Evolutionary conservation across 1,140 invertebrate species (phyloP).

Genomic region (Oryctes rhinoceros): DNA sequence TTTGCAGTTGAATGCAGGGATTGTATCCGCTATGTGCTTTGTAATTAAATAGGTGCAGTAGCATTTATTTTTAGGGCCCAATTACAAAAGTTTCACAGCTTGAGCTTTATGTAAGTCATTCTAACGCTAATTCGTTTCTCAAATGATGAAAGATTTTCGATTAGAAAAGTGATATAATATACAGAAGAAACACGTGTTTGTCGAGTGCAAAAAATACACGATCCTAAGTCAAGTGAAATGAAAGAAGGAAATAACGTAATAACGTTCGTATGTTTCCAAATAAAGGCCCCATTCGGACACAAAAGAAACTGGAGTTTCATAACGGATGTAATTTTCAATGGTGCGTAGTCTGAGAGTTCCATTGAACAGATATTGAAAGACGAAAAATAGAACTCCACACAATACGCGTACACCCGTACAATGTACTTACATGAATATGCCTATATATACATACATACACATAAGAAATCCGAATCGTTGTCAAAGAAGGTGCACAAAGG

Average conservation of each 20-base stretch:
- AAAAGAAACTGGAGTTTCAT: slow-evolving; percentile 22
- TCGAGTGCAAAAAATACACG: not conserved
- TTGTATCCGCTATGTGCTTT: too few relatives aligned
- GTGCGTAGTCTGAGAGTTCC: not conserved
- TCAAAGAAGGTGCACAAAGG: slow-evolving; percentile 10
- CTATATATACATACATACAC: not conserved
- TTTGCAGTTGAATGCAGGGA: too few relatives aligned
- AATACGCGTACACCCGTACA: not conserved
- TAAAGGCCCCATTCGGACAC: not conserved
- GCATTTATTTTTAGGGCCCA: too few relatives aligned
- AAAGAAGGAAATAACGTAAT: slow-evolving; percentile 15
- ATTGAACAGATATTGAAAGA: slow-evolving; percentile 24
- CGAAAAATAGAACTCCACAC: slow-evolving; percentile 13
- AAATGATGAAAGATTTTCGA: too few relatives aligned
- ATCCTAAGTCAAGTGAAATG: not conserved
- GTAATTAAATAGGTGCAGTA: too few relatives aligned
- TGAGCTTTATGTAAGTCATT: too few relatives aligned
- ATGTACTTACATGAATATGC: not conserved
- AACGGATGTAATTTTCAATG: slow-evolving; percentile 35
- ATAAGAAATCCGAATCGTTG: slow-evolving; percentile 9
- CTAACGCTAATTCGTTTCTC: too few relatives aligned
- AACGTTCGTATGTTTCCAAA: slow-evolving; percentile 30
- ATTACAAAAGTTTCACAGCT: too few relatives aligned
- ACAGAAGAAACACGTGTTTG: too few relatives aligned
- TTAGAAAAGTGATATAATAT: too few relatives aligned